Evolutionary conservation across 2,888 invertebrate species (phyloP).

Genomic region (Ormyrus pomaceus): DNA sequence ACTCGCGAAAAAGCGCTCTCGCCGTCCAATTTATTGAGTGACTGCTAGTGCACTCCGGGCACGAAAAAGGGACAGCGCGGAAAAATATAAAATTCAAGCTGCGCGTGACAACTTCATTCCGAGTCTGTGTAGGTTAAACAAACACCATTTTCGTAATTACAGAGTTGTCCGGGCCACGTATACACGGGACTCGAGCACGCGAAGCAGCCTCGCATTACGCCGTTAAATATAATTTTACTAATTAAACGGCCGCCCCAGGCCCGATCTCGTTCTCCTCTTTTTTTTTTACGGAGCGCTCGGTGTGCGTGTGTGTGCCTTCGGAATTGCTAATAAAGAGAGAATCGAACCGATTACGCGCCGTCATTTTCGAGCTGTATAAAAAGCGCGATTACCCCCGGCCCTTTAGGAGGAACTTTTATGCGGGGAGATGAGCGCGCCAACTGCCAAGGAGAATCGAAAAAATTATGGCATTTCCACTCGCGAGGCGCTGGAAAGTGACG

Average conservation of each 20-base stretch:
- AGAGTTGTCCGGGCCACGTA: not conserved
- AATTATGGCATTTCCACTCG: not conserved
- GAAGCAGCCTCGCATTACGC: conserved; percentile 24
- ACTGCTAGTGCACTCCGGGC: conserved; percentile 39
- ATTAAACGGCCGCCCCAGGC: conserved; percentile 58
- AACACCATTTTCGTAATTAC: conserved; percentile 68
- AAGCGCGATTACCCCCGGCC: not conserved
- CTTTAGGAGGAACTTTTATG: not conserved
- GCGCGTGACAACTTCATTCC: conserved; percentile 32
- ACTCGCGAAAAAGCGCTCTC: conserved; percentile 7
- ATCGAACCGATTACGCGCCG: conserved; percentile 28
- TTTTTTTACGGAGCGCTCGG: conserved; percentile 3
- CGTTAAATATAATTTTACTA: conserved; percentile 65
- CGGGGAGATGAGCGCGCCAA: not conserved
- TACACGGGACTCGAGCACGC: conserved; percentile 33
- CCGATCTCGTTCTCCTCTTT: not conserved
- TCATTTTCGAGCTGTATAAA: conserved; percentile 35
- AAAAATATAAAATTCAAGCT: conserved; percentile 43
- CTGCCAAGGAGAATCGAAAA: not conserved
- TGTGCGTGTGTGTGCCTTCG: not conserved
- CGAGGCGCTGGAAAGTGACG: not conserved
- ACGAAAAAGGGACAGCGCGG: not conserved
- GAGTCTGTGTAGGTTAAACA: conserved; percentile 57
- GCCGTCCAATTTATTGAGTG: conserved; percentile 55
- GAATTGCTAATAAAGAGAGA: conserved; percentile 48